A percentile compares a stretch with the other conserved stretches of the same genome.
phyloP scores from a whole-genome alignment of 2,797 vertebrate genomes.

The Clamator glandarius region DNA sequence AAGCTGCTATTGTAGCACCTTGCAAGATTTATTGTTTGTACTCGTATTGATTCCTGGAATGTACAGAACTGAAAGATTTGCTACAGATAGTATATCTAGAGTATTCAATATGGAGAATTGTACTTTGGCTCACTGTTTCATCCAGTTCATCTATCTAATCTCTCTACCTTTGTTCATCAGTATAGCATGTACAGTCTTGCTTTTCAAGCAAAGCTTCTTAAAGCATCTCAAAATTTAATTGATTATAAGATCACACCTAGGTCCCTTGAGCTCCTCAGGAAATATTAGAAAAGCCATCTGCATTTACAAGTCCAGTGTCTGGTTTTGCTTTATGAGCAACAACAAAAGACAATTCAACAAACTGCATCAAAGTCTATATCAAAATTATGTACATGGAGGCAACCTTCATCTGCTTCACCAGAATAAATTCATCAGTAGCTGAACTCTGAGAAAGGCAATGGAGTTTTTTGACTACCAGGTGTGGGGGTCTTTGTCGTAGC shows the following conservation, averaged over 20 bases:
- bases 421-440: neutral
- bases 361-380: neutral
- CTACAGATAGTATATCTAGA: neutral
- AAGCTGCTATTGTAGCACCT: slow-evolving; percentile 1
- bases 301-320: neutral
- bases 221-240: neutral
- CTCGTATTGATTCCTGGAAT: neutral
- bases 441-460: neutral
- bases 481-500: neutral
- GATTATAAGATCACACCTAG: neutral
- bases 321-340: slow-evolving; percentile 1
- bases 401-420: neutral
- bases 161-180: neutral
- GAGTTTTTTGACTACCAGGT: neutral
- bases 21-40: neutral
- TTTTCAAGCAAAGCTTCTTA: neutral
- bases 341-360: neutral
- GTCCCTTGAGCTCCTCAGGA: neutral
- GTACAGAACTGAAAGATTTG: neutral
- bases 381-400: neutral
- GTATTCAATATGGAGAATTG: neutral
- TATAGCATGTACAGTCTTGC: neutral
- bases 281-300: neutral
- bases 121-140: neutral
- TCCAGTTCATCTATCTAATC: neutral